phyloP scores from a whole-genome alignment of 2,888 invertebrate species.

The Lepidocyrtinus sp. region DNA sequence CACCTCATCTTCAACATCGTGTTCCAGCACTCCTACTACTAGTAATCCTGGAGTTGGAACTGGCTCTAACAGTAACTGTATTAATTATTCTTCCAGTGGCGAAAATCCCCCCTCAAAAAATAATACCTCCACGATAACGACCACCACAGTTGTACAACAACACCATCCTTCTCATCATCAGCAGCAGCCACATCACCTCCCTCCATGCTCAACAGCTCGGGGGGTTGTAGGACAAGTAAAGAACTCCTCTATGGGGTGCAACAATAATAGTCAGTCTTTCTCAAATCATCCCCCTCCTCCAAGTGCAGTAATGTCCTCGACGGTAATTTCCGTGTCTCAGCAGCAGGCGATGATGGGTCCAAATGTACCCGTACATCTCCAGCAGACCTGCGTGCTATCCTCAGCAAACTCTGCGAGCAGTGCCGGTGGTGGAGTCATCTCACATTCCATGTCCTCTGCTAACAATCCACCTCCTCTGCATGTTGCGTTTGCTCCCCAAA shows the following conservation, averaged over 20 bases:
- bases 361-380: conserved; percentile 45
- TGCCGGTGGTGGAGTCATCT: conserved; percentile 45
- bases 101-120: no score
- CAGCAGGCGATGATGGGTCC: conserved; percentile 50
- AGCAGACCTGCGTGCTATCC: conserved; percentile 37
- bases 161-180: background rate
- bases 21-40: conserved; percentile 32
- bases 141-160: conserved; percentile 30
- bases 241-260: background rate
- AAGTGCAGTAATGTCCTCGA: conserved; percentile 23
- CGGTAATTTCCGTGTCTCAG: conserved; percentile 56
- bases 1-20: conserved; percentile 39
- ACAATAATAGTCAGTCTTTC: conserved; percentile 53
- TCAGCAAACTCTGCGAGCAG: conserved; percentile 48
- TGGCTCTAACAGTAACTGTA: background rate
- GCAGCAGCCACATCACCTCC: conserved; percentile 32
- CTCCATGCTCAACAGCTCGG: conserved; percentile 17
- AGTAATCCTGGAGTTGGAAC: background rate
- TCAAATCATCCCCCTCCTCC: conserved; percentile 43
- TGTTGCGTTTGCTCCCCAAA: conserved; percentile 43
- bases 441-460: conserved; percentile 61
- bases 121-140: conserved; percentile 23
- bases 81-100: conserved; percentile 14
- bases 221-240: conserved; percentile 33
- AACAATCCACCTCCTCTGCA: conserved; percentile 22